Evolutionary conservation across 2,888 invertebrate genomes (phyloP).

Genomic region (Cosmia trapezina): DNA sequence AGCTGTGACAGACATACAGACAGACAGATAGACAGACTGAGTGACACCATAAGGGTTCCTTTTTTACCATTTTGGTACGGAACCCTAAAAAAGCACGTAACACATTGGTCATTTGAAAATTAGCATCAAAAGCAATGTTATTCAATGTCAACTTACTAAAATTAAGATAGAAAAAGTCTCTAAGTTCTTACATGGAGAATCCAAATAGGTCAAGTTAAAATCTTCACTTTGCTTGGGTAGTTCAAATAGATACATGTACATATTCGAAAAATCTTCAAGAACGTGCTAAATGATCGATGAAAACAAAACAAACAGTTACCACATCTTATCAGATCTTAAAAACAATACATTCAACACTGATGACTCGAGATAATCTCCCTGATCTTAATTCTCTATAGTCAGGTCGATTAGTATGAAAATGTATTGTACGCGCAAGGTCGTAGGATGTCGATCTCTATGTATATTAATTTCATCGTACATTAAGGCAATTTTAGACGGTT

Average conservation of each 20-base stretch:
- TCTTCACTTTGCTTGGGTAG: not conserved
- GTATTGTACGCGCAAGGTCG: conserved; percentile 58
- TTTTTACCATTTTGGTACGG: too few species aligned
- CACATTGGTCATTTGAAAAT: too few species aligned
- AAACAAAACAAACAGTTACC: conserved; percentile 44
- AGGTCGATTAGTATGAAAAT: conserved; percentile 53
- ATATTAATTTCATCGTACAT: conserved; percentile 50
- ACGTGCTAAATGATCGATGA: conserved; percentile 24
- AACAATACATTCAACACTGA: conserved; percentile 52
- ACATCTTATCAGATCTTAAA: conserved; percentile 39
- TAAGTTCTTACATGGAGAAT: not conserved
- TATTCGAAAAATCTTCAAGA: not conserved
- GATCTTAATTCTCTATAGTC: conserved; percentile 41
- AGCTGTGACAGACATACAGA: too few species aligned
- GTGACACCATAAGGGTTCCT: too few species aligned
- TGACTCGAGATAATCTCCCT: conserved; percentile 42
- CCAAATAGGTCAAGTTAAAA: conserved; percentile 5
- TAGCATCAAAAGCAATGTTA: too few species aligned
- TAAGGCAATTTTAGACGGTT: not conserved
- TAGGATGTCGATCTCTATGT: conserved; percentile 66
- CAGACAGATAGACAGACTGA: too few species aligned
- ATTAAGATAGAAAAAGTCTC: too few species aligned
- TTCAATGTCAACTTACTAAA: too few species aligned
- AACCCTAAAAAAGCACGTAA: too few species aligned
- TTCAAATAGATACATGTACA: too few species aligned